Percentiles rank a stretch among this genome's conserved stretches.
Evolutionary conservation across 1,140 invertebrate species (phyloP).

Genomic region (Trissolcus basalis): DNA sequence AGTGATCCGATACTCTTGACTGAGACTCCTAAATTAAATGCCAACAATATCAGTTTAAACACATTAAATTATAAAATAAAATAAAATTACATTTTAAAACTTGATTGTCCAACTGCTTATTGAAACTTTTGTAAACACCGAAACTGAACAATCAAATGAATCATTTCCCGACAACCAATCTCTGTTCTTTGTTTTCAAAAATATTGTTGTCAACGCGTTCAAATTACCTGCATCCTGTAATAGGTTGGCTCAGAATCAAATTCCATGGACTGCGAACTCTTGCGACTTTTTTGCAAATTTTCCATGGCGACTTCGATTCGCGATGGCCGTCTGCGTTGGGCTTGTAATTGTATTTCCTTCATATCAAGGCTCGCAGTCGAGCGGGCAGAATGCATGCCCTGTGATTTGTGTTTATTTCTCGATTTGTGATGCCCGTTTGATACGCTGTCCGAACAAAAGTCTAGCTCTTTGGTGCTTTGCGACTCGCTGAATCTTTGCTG

Average conservation of each 20-base stretch:
- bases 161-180: too few species aligned
- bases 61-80: too few species aligned
- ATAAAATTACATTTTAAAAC: too few species aligned
- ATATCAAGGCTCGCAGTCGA: constrained; percentile 70
- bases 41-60: not conserved
- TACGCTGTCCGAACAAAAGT: constrained; percentile 64
- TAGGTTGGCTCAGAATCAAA: constrained; percentile 74
- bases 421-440: constrained; percentile 65
- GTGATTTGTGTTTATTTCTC: constrained; percentile 60
- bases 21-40: constrained; percentile 64
- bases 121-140: too few species aligned
- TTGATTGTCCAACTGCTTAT: too few species aligned
- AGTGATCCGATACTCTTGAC: constrained; percentile 64
- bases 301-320: constrained; percentile 62
- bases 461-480: constrained; percentile 60
- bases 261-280: constrained; percentile 62
- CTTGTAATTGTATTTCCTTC: constrained; percentile 61
- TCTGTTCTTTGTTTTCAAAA: too few species aligned
- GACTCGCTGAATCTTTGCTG: constrained; percentile 52
- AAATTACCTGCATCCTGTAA: constrained; percentile 67
- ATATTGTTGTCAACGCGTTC: not conserved
- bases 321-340: constrained; percentile 57
- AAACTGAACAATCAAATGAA: too few species aligned
- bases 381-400: constrained; percentile 62
- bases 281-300: too few species aligned